These are phyloP conservation scores for Aricia agestis DNA, from an alignment of 1,140 invertebrate species.

Conservation along the genomic window DNA sequence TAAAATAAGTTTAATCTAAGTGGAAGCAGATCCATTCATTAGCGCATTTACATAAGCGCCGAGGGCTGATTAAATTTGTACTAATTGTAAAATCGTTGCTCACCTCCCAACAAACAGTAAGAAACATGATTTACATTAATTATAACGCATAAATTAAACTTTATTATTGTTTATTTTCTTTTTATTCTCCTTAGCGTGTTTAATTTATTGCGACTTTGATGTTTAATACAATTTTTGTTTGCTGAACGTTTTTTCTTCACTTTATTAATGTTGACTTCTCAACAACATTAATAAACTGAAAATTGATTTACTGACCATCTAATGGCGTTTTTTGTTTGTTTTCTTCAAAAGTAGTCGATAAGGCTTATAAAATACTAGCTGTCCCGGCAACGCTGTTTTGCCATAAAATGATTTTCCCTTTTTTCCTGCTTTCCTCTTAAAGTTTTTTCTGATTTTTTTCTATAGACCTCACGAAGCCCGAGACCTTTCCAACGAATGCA, in stretches of 20 bases:
- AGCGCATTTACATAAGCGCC: conserved; percentile 63
- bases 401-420: too few relatives aligned
- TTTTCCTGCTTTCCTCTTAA: too few relatives aligned
- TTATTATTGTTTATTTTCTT: conserved; percentile 16
- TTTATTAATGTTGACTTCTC: background rate
- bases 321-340: too few relatives aligned
- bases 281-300: too few relatives aligned
- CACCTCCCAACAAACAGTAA: conserved; percentile 33
- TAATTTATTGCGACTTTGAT: background rate
- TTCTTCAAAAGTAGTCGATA: too few relatives aligned
- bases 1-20: conserved; percentile 48
- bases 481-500: too few relatives aligned
- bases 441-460: too few relatives aligned
- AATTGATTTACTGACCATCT: too few relatives aligned
- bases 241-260: background rate
- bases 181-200: background rate
- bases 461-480: too few relatives aligned
- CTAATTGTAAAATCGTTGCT: conserved; percentile 37
- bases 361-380: too few relatives aligned
- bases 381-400: too few relatives aligned
- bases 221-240: background rate
- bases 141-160: conserved; percentile 20
- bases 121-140: conserved; percentile 29
- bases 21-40: conserved; percentile 59
- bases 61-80: conserved; percentile 60